A percentile compares a stretch with the other conserved stretches of the same genome.
Evolutionary conservation across 1,140 invertebrate species (phyloP).

Genomic region (Rhysida immarginata): DNA sequence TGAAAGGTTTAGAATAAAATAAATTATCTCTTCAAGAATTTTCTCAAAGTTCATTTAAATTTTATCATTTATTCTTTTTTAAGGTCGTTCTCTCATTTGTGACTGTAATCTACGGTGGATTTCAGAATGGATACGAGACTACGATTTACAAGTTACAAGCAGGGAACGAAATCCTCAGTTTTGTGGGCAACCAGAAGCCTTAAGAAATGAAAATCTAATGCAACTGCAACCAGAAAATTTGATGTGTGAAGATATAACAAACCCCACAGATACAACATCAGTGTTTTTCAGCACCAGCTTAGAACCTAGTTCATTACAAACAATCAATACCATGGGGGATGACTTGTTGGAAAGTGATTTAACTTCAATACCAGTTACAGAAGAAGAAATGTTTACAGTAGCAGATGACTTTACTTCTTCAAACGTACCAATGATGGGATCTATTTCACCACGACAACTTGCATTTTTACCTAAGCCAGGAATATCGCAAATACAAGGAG

Average conservation of each 20-base stretch:
- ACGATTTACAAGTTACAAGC: slow-evolving; percentile 71
- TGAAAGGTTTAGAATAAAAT: too few relatives aligned
- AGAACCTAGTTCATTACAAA: too few relatives aligned
- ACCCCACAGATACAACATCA: too few relatives aligned
- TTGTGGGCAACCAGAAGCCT: slow-evolving; percentile 61
- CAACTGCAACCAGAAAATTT: slow-evolving; percentile 56
- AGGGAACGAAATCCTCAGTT: slow-evolving; percentile 83
- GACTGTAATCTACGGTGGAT: slow-evolving; percentile 80
- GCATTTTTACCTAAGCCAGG: neutral
- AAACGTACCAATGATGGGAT: neutral
- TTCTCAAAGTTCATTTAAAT: too few relatives aligned
- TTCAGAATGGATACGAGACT: slow-evolving; percentile 69
- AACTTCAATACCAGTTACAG: neutral
- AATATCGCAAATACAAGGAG: slow-evolving; percentile 5
- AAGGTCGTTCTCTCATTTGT: slow-evolving; percentile 66
- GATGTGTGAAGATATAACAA: slow-evolving; percentile 18
- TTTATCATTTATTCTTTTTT: too few relatives aligned
- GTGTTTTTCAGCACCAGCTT: too few relatives aligned
- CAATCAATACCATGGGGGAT: neutral
- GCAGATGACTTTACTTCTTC: too few relatives aligned
- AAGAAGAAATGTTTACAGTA: too few relatives aligned
- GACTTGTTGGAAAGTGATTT: neutral
- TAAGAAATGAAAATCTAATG: slow-evolving; percentile 66
- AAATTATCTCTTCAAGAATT: too few relatives aligned
- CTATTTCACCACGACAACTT: neutral